A percentile compares a stretch with the other conserved stretches of the same genome.
Evolutionary conservation across 2,113 vertebrate species (phyloP).

Genomic region (Puma concolor): DNA sequence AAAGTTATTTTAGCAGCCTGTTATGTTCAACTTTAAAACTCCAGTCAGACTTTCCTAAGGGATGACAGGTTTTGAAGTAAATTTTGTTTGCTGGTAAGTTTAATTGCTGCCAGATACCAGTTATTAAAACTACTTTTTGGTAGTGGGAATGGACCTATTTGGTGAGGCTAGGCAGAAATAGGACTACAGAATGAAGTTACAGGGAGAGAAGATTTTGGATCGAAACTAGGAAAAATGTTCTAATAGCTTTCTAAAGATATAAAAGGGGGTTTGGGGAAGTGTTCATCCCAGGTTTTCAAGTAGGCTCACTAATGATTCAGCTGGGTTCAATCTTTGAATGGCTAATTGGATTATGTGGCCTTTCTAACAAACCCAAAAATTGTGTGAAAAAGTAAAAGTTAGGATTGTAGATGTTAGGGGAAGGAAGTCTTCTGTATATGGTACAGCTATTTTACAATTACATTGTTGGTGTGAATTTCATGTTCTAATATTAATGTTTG

Average conservation of each 20-base stretch:
- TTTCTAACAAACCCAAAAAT: neutral
- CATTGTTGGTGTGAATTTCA: neutral
- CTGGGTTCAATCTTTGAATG: neutral
- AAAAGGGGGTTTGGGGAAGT: neutral
- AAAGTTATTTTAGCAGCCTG: neutral
- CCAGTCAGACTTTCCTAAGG: neutral
- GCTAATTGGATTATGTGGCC: neutral
- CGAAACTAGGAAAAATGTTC: constrained; percentile 21
- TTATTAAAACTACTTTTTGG: neutral
- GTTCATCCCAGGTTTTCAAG: neutral
- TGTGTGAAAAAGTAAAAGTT: neutral
- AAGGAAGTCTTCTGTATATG: neutral
- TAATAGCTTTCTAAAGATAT: neutral
- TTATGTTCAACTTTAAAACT: neutral
- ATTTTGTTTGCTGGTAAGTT: constrained; percentile 38
- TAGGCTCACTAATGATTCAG: neutral
- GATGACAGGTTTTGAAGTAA: neutral
- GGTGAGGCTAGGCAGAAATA: neutral
- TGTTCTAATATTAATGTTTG: neutral
- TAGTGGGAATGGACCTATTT: neutral
- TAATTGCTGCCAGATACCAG: neutral
- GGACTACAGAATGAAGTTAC: neutral
- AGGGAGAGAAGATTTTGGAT: neutral
- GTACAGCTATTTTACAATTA: neutral
- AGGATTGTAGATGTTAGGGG: constrained; percentile 4